Evolutionary conservation across 2,113 vertebrate species (phyloP).

Genomic region (Chauna torquata): DNA sequence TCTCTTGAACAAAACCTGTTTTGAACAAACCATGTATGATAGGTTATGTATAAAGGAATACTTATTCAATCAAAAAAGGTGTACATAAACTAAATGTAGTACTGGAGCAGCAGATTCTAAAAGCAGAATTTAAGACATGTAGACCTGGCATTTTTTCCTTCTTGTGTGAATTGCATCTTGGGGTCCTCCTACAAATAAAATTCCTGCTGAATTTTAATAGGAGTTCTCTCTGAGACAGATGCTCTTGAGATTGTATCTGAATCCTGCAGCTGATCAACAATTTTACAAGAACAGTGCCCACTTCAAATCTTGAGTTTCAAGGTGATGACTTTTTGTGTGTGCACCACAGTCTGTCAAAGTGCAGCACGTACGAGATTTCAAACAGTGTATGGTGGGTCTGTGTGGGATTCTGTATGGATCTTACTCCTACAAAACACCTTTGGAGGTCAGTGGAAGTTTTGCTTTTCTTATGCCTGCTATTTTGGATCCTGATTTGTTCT

Average conservation of each 20-base stretch:
- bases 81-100: background rate
- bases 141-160: background rate
- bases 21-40: background rate
- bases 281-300: background rate
- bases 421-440: background rate
- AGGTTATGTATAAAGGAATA: background rate
- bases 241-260: background rate
- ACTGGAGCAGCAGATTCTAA: background rate
- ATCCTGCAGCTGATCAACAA: background rate
- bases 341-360: background rate
- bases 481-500: conserved; percentile 22
- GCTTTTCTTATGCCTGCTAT: background rate
- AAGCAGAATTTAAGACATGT: background rate
- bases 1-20: background rate
- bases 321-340: background rate
- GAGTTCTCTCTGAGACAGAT: background rate
- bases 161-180: background rate
- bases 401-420: background rate
- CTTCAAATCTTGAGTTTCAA: background rate
- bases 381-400: background rate
- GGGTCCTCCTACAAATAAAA: background rate
- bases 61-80: background rate
- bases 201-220: background rate
- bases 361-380: background rate
- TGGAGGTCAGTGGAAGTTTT: background rate